Conservation (phyloP, 2,113 vertebrate species). For the Balaeniceps rex region DNA sequence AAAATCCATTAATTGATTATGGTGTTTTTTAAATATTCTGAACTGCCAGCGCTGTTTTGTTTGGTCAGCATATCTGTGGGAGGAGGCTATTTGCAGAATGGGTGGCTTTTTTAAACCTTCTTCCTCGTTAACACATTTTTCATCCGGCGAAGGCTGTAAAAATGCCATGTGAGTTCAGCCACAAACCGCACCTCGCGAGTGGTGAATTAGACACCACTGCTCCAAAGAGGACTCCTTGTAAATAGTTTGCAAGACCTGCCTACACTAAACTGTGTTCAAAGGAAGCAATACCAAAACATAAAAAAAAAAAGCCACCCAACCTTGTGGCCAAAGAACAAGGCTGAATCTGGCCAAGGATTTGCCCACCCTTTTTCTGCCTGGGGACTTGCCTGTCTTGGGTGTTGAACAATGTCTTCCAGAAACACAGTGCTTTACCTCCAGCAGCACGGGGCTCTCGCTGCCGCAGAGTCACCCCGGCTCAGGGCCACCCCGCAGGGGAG, state of each 20-base stretch:
- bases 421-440: background rate
- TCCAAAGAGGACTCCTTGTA: background rate
- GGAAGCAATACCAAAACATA: background rate
- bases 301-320: background rate
- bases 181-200: fast-evolving
- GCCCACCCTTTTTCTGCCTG: background rate
- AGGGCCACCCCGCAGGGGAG: background rate
- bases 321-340: background rate
- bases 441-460: background rate
- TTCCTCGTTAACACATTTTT: background rate
- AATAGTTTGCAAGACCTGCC: background rate
- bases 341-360: background rate
- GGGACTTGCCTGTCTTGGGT: background rate
- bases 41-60: background rate
- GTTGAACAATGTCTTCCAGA: background rate
- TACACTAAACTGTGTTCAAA: background rate
- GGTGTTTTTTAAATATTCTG: background rate
- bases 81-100: background rate
- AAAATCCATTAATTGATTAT: background rate
- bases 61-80: background rate
- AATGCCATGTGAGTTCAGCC: background rate
- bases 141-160: background rate
- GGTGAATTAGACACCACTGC: background rate
- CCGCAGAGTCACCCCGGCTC: background rate
- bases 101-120: background rate